Evolutionary conservation across 1,140 invertebrate genomes (phyloP), one percentile per base, ranked within the genome.

Genomic region (Cotesia vestalis): DNA sequence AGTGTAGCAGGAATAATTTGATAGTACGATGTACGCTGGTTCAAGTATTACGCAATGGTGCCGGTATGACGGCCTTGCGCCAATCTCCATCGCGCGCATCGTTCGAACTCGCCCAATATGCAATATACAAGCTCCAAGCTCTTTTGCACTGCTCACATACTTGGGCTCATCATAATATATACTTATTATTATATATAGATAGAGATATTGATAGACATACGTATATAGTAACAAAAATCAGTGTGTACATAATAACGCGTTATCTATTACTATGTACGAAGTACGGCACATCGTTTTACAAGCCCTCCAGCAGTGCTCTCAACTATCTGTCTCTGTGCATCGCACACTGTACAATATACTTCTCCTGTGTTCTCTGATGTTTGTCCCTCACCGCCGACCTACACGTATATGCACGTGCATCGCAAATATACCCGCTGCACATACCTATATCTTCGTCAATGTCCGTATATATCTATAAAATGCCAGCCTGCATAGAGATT

Each of bases 31-130:
- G 61, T 34, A 20, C 59, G 36, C 17, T 71, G 61, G 11, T 20
- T 66, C 62, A 72, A 63, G 70, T 46, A 46, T 72, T 72, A 72
- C 70, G 70, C 55, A 72, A 72, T 72, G 63, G 40, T 66, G 70
- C 27, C 52, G 63, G 62, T 36, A 51, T 66, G 46, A 72, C 63
- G 70, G 70, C 70, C 70, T 64, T 72, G 70, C 70, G 63, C 55
- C 70, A 72, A 72, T 72, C 62, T 72, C 40, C 40, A 46, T 11
- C 70, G 64, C 70, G 69, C 52, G 70, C 70, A 72, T 60, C 62
- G 57, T 66, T 71, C 52, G 40, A 66, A 52, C 63, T 66, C 40
- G 62, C 52, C 62, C 62, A 27, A 27, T 27, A 27, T 27, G 27
- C 27, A 27, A 27, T 27, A 27, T 27, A 27, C 27, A 27, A 27